Evolutionary conservation across 2,888 invertebrate species (phyloP).

Genomic region (Drosophila silvestris): DNA sequence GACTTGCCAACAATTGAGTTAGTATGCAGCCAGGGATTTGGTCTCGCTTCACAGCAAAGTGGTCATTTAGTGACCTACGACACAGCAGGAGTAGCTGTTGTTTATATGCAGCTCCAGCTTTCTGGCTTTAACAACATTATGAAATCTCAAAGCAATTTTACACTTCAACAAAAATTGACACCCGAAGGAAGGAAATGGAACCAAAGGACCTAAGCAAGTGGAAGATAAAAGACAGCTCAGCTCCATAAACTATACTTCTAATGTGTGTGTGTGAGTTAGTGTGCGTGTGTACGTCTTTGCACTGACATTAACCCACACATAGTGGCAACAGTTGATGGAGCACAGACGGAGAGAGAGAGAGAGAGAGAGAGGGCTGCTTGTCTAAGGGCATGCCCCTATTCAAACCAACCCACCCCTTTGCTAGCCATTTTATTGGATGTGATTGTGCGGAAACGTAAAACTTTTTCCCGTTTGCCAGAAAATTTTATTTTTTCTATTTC

Average conservation of each 20-base stretch:
- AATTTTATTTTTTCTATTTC: slow-evolving; percentile 40
- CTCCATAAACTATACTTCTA: slow-evolving; percentile 22
- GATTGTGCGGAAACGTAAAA: slow-evolving; percentile 78
- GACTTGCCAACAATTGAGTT: slow-evolving; percentile 56
- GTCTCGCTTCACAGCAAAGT: slow-evolving; percentile 33
- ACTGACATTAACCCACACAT: slow-evolving; percentile 60
- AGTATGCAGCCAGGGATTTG: slow-evolving; percentile 47
- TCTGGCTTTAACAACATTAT: slow-evolving; percentile 71
- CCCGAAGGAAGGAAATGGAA: slow-evolving; percentile 35
- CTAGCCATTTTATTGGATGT: slow-evolving; percentile 76
- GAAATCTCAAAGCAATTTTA: slow-evolving; percentile 79
- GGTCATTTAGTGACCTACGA: slow-evolving; percentile 49
- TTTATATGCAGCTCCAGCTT: slow-evolving; percentile 16
- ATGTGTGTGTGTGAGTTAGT: background rate
- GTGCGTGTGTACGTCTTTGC: slow-evolving; percentile 43
- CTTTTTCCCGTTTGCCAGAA: slow-evolving; percentile 54
- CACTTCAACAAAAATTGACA: slow-evolving; percentile 79
- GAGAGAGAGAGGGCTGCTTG: slow-evolving; percentile 11
- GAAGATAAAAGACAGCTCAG: slow-evolving; percentile 73
- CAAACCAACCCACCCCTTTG: slow-evolving; percentile 10
- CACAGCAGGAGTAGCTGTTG: slow-evolving; percentile 2
- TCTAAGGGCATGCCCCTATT: slow-evolving; percentile 10
- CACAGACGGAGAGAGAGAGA: slow-evolving; percentile 2
- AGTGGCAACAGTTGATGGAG: slow-evolving; percentile 61
- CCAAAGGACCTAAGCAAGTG: slow-evolving; percentile 66